phyloP scores from a whole-genome alignment of 2,888 invertebrate species.

The Furcula furcula region DNA sequence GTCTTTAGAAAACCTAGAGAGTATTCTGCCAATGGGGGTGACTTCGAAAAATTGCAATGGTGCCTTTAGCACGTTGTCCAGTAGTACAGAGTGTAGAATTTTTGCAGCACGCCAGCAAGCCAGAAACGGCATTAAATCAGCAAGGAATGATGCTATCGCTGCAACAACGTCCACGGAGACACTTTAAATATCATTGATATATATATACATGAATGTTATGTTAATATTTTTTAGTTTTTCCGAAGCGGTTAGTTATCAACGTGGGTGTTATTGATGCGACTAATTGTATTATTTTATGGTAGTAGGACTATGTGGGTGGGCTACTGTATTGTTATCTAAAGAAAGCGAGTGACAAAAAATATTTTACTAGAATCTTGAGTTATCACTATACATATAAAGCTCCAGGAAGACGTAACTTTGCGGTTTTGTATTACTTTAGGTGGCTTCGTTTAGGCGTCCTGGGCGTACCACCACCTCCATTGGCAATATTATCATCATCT shows the following conservation, averaged over 20 bases:
- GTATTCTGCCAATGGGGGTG: conserved; percentile 88
- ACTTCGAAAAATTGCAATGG: conserved; percentile 90
- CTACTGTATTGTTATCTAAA: no score
- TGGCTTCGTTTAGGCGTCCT: no score
- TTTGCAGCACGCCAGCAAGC: conserved; percentile 86
- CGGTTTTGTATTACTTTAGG: no score
- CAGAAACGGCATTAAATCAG: conserved; percentile 85
- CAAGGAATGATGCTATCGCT: conserved; percentile 85
- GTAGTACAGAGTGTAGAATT: conserved; percentile 80
- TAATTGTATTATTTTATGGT: no score
- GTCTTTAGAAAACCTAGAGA: conserved; percentile 88
- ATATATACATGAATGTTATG: background rate
- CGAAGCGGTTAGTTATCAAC: background rate
- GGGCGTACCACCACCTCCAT: no score
- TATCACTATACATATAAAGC: no score
- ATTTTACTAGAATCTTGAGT: no score
- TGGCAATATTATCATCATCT: no score
- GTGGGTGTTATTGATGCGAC: conserved; percentile 1
- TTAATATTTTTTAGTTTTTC: background rate
- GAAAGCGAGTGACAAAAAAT: no score
- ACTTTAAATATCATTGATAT: conserved; percentile 11
- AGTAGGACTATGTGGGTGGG: no score
- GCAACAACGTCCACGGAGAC: conserved; percentile 71
- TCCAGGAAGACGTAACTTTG: no score
- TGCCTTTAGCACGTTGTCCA: conserved; percentile 83